Evolutionary conservation across 2,888 invertebrate species (phyloP), one percentile per base, ranked within the genome.

Genomic region (Epinotia nisella): DNA sequence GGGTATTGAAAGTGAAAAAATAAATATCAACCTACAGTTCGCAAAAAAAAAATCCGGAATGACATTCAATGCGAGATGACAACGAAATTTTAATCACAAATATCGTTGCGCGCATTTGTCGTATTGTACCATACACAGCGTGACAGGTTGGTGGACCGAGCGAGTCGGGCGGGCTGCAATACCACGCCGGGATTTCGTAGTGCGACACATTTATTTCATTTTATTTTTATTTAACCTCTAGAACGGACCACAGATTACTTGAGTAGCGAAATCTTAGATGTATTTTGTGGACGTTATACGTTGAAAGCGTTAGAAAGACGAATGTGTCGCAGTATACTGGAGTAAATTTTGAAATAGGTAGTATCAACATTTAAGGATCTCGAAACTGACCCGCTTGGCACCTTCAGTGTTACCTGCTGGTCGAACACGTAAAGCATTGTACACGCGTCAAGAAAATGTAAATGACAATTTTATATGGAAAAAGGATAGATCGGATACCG

Each of bases 191-290:
- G 55, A 39, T 56, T 55, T 66, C 66, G 21, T 56, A 66, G 55
- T 56, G 66, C 66, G 56, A 66, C 39, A 55, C 66, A 56, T 66
- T 66, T 66, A 56, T 66, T 66, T 56, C 15, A 65, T 65, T 65
- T 65, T 41, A 66, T 66, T 66, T 66, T 66, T 66, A 66, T 66
- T 66, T 66, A 66, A 66, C 66, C 21, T 66, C 56, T 66, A 24
- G 41, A 21, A 7, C 41, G 24, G 66, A 56, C 66, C 66, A 15
- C 66, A 55, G 41, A 56, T 56, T 66, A 56, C 56, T 66, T 56
- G 55, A 66, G 55, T 56, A 21, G 55, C 55, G 41, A 56, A 66
- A 41, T 66, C 56, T 66, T 62, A 62, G 49, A 61, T 45, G 61
- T 62, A 62, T 62, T 62, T 62, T 49, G 49, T 51, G 24, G 62